A percentile compares a stretch with the other conserved stretches of the same genome.
These are phyloP conservation scores for Encarsia formosa DNA, from an alignment of 2,888 invertebrate genomes.

Conservation along the genomic window DNA sequence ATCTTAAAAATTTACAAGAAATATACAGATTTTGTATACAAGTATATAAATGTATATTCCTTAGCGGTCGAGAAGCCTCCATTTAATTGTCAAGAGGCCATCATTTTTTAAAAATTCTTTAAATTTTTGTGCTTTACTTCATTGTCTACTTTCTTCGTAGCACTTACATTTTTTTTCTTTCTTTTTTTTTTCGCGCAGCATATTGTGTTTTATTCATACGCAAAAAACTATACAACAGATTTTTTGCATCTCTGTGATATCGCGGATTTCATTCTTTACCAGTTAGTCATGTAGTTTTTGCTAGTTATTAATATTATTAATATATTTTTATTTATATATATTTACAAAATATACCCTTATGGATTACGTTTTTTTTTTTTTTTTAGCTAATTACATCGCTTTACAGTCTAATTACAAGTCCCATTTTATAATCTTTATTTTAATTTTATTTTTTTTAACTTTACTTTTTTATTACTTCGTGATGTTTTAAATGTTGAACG, in stretches of 20 bases:
- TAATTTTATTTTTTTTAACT: slow-evolving; percentile 7
- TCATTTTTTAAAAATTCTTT: too few species aligned
- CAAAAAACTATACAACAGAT: background rate
- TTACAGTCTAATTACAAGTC: slow-evolving; percentile 27
- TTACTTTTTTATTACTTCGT: slow-evolving; percentile 5
- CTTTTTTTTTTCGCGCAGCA: background rate
- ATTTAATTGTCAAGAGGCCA: too few species aligned
- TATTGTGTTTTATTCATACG: background rate
- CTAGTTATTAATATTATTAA: too few species aligned
- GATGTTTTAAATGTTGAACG: background rate
- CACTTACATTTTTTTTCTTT: background rate
- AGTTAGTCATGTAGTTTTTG: too few species aligned
- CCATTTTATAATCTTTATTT: too few species aligned
- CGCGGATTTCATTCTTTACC: too few species aligned
- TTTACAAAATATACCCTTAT: slow-evolving; percentile 22
- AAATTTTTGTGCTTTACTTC: too few species aligned
- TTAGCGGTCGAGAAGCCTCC: too few species aligned
- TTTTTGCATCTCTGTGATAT: background rate
- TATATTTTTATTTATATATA: too few species aligned
- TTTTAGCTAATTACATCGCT: slow-evolving; percentile 17
- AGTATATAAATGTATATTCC: too few species aligned
- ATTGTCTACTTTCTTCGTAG: background rate
- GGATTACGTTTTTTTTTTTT: slow-evolving; percentile 9
- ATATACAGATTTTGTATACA: too few species aligned
- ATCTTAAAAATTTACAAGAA: too few species aligned